Base-by-base conservation (phyloP, 2,888 invertebrate genomes). In the Dolomedes plantarius region DNA sequence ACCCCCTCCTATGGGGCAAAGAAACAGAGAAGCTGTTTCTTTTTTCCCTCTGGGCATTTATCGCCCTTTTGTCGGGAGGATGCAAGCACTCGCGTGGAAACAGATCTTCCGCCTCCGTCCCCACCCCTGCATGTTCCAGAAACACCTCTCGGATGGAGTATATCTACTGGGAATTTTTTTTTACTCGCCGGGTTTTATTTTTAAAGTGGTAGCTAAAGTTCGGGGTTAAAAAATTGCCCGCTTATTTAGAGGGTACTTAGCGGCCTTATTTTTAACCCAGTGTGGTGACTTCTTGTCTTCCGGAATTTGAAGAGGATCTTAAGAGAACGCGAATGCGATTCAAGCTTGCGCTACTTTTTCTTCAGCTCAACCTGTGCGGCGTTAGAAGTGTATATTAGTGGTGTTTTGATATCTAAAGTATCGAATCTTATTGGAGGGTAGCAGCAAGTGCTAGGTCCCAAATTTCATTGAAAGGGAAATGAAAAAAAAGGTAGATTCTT, bases 21-120 rank as follows among this genome's bases (percentile, higher is more conserved):
- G 78, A 73, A 85, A 73, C 85, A 69, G 72, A 86, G 78, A 79
- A 86, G 74, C 86, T 78, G 75, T 73, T 86, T 79, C 75, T 79
- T 76, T 72, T n/a, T 78, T 86, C 86, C 86, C 80, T 76, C 28
- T 65, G 78, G 86, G 86, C 80, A 80, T 79, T 86, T 86, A 86
- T 86, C 86, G 78, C 64, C 72, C 68, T 73, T 86, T 78, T 85
- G 85, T 85, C 64, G 83, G 83, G 28, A 64, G 86, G 86, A 86
- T 86, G 86, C 74, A 16, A 39, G 86, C 75, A 65, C 74, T 86
- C 79, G 69, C 31, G 78, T 62, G 86, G 79, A 73, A n/a, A 73
- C 73, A 50, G 56, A 73, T 73, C 50, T 56, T 46, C 69, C 46
- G 13, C 69, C 32, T 71, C 46, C 28, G 11, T 46, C 41, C 19